phyloP scores from a whole-genome alignment of 2,113 vertebrate genomes.

The Hepsetus odoe region DNA sequence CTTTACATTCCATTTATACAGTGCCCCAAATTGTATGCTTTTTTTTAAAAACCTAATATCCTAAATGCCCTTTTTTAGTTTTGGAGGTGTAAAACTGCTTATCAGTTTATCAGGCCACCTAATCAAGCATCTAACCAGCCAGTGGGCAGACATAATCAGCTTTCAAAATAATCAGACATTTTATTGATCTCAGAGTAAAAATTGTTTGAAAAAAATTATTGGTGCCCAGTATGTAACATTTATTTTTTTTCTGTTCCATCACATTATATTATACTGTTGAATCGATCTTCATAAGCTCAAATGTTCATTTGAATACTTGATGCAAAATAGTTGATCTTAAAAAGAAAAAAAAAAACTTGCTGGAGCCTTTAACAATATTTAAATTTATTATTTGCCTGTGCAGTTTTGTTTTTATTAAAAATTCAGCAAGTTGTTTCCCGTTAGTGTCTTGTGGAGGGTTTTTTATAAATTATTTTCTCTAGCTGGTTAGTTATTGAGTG shows the following conservation, averaged over 20 bases:
- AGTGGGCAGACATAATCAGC: neutral
- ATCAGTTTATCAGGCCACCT: neutral
- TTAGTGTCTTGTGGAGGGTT: neutral
- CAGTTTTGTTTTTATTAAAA: neutral
- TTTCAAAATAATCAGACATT: too few relatives aligned
- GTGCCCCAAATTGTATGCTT: neutral
- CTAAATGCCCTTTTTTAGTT: neutral
- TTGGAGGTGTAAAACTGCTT: neutral
- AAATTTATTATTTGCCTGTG: neutral
- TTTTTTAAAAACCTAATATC: neutral
- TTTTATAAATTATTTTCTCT: constrained; percentile 8
- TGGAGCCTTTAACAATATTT: neutral
- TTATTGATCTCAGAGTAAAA: neutral
- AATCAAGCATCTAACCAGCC: neutral
- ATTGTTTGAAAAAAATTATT: too few relatives aligned
- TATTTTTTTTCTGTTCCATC: constrained; percentile 34
- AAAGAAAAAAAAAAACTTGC: neutral
- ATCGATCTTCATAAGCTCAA: neutral
- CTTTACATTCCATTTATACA: constrained; percentile 29
- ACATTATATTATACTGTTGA: neutral
- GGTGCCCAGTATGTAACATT: neutral
- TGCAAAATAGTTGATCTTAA: neutral
- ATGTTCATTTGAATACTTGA: neutral
- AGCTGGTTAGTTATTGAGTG: constrained; percentile 1
- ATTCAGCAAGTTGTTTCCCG: neutral